phyloP scores from a whole-genome alignment of 1,140 invertebrate genomes.

The Tenebrio molitor region DNA sequence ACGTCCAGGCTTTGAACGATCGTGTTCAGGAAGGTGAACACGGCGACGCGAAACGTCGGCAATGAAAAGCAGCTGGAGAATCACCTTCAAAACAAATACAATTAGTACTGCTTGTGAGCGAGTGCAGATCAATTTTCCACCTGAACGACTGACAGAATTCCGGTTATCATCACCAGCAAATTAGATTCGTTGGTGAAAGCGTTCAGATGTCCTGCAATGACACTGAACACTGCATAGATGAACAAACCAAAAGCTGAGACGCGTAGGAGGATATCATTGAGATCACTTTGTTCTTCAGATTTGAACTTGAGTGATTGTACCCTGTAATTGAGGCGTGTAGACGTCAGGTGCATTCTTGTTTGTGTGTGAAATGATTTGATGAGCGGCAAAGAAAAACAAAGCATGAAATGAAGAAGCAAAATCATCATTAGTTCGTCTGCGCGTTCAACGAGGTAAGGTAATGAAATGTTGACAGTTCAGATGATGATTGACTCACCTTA shows the following conservation, averaged over 20 bases:
- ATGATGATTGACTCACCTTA: too few relatives aligned
- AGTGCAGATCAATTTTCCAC: conserved; percentile 64
- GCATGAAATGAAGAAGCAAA: conserved; percentile 35
- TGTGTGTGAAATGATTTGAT: conserved; percentile 45
- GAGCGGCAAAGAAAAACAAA: conserved; percentile 54
- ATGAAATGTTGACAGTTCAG: too few relatives aligned
- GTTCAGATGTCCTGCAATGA: conserved; percentile 89
- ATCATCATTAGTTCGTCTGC: conserved; percentile 1
- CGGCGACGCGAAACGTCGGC: conserved; percentile 92
- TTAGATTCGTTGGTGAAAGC: conserved; percentile 89
- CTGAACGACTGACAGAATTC: conserved; percentile 87
- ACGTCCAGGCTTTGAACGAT: conserved; percentile 92
- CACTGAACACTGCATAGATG: conserved; percentile 92
- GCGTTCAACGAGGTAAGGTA: too few relatives aligned
- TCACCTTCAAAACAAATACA: conserved; percentile 73
- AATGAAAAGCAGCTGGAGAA: conserved; percentile 94
- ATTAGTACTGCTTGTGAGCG: conserved; percentile 10
- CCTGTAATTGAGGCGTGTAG: conserved; percentile 69
- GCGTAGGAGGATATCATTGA: conserved; percentile 91
- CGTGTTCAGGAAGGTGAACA: conserved; percentile 91
- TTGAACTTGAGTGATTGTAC: conserved; percentile 91
- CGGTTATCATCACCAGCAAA: conserved; percentile 90
- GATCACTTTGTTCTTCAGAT: conserved; percentile 86
- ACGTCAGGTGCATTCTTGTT: conserved; percentile 56
- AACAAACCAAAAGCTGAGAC: conserved; percentile 94